Evolutionary conservation across 2,797 vertebrate genomes (phyloP).

Genomic region (Periophthalmus magnuspinnatus): DNA sequence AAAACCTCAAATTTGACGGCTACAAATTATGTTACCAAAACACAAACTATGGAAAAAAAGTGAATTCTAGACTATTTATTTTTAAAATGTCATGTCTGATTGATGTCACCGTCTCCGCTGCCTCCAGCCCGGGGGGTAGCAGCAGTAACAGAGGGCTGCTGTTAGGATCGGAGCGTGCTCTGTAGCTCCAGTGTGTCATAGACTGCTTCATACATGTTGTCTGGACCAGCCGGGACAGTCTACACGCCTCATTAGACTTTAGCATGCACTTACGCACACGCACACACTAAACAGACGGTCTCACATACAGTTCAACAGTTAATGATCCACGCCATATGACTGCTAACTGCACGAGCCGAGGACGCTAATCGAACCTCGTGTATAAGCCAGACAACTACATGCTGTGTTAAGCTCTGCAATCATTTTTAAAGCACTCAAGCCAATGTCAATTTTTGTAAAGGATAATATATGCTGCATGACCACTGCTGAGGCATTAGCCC

Average conservation of each 20-base stretch:
- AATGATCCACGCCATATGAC: slow-evolving; percentile 11
- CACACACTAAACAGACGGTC: slow-evolving; percentile 13
- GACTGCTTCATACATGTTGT: slow-evolving; percentile 33
- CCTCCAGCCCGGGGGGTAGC: background rate
- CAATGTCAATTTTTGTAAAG: background rate
- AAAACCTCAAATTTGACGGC: no score
- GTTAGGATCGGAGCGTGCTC: slow-evolving; percentile 21
- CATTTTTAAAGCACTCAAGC: background rate
- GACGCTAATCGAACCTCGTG: background rate
- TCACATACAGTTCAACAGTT: slow-evolving; percentile 14
- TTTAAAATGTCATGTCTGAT: background rate
- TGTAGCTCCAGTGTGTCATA: slow-evolving; percentile 29
- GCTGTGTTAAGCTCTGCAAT: background rate
- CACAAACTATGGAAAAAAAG: background rate
- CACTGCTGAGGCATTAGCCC: no score
- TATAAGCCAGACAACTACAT: background rate
- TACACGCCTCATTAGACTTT: slow-evolving; percentile 47
- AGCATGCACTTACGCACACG: slow-evolving; percentile 17
- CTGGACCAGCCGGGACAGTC: slow-evolving; percentile 38
- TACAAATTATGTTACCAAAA: background rate
- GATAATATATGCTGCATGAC: background rate
- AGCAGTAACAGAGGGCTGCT: slow-evolving; percentile 25
- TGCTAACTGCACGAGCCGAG: background rate
- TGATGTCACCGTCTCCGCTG: background rate
- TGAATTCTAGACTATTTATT: background rate